Base-by-base conservation (phyloP, 2,113 vertebrate species). In the Forbesichthys papilliferus region DNA sequence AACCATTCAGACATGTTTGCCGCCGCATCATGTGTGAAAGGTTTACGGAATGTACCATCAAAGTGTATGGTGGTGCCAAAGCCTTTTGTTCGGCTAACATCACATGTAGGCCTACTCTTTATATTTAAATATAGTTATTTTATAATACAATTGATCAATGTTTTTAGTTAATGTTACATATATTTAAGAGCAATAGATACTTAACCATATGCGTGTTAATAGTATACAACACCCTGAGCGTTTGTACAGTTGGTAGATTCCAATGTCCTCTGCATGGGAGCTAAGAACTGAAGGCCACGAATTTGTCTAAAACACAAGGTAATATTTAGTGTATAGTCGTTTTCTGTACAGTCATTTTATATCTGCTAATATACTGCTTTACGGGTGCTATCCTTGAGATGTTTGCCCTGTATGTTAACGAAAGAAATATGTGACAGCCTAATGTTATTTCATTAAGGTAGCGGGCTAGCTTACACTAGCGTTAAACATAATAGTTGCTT, bases 1-100 rank as follows among this genome's bases (percentile, higher is more conserved):
- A 13, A 53, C 64, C 71, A 11, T 87, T 74, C 87, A 88, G 88
- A 76, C 85, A 89, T 83, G 68, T 79, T 89, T 78, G 52, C 71
- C 74, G 75, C 82, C 69, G 59, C 74, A 3, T 86, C 82, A 65
- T 4, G 70, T 48, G 87, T 88, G 27, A 89, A 74, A 89, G 89
- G 79, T 27, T n/a, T 69, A 33, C 11, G 14, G 84, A 49, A 1
- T 47, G 57, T 84, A 90, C 89, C 75, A 77, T 67, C 59, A 49
- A 2, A 68, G 5, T 18, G 60, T 2, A 11, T 5, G 62, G 54
- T n/a, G 58, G 3, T 56, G 6, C 3, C 0, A 1, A 55, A 11
- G 11, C 55, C 56, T 46, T 46, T 16, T 10, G 47, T 13, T 53
- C 16, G 13, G 7, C 0, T 1, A 68, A 60, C 0, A 7, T 14